phyloP scores from a whole-genome alignment of 1,140 invertebrate species.

The Eupeodes corollae region DNA sequence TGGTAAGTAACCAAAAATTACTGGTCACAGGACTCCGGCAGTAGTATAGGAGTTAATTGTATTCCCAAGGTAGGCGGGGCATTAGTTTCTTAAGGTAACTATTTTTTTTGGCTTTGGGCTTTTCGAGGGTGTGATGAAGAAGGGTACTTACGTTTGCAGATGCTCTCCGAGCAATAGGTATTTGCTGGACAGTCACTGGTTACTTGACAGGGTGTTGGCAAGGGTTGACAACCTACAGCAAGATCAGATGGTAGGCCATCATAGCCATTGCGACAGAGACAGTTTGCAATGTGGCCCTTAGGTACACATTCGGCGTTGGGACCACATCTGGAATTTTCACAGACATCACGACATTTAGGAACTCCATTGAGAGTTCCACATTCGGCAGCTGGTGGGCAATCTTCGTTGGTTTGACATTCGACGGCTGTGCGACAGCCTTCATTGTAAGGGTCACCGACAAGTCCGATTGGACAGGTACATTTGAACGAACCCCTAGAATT shows the following conservation, averaged over 20 bases:
- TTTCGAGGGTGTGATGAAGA: background rate
- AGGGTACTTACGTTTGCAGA: slow-evolving; percentile 60
- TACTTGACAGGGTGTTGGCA: slow-evolving; percentile 55
- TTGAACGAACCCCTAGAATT: slow-evolving; percentile 71
- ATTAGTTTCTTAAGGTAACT: too few species aligned
- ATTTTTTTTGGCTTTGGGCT: background rate
- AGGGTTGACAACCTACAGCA: slow-evolving; percentile 61
- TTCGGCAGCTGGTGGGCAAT: slow-evolving; percentile 65
- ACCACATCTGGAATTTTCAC: slow-evolving; percentile 62
- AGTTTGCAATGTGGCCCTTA: slow-evolving; percentile 57
- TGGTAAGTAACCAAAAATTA: too few species aligned
- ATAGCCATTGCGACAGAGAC: slow-evolving; percentile 65
- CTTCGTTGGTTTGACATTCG: slow-evolving; percentile 62
- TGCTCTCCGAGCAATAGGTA: slow-evolving; percentile 68
- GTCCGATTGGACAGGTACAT: slow-evolving; percentile 63
- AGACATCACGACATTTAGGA: slow-evolving; percentile 70
- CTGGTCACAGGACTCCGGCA: background rate
- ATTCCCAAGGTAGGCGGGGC: slow-evolving; percentile 1
- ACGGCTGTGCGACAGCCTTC: slow-evolving; percentile 65
- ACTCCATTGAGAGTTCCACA: slow-evolving; percentile 56
- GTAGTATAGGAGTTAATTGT: slow-evolving; percentile 4
- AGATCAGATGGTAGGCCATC: slow-evolving; percentile 59
- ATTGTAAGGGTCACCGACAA: slow-evolving; percentile 70
- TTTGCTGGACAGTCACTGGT: slow-evolving; percentile 62
- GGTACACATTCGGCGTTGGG: slow-evolving; percentile 71